Evolutionary conservation across 2,797 vertebrate species (phyloP).

Genomic region (Coracias cyanogaster): DNA sequence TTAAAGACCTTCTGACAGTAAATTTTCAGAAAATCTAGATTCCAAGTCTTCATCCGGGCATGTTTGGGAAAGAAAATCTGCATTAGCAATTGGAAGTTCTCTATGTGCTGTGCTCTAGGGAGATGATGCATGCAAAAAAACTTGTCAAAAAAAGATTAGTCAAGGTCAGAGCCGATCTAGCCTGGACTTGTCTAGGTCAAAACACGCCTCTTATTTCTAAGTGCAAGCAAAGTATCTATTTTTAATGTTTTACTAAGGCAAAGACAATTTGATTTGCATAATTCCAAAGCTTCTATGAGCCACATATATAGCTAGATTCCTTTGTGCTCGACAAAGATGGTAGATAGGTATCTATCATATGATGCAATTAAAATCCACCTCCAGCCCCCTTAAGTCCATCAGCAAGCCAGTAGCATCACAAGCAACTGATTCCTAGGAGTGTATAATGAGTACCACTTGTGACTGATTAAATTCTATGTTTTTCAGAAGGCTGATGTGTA

Average conservation of each 20-base stretch:
- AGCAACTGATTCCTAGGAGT: neutral
- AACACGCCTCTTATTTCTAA: neutral
- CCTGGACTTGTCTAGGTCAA: conserved; percentile 49
- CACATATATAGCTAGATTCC: neutral
- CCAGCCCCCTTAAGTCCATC: neutral
- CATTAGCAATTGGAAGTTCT: neutral
- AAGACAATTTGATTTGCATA: neutral
- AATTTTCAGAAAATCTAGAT: neutral
- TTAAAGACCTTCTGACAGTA: neutral
- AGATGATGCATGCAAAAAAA: neutral
- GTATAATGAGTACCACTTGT: neutral
- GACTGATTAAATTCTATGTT: neutral
- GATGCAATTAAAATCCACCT: neutral
- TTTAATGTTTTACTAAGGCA: neutral
- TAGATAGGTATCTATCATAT: neutral
- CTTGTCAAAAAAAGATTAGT: conserved; percentile 29
- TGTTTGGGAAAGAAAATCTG: neutral
- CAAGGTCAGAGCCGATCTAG: conserved; percentile 32
- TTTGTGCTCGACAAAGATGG: neutral
- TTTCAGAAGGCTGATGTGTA: neutral
- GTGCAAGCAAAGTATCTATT: neutral
- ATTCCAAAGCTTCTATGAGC: neutral
- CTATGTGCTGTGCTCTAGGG: neutral
- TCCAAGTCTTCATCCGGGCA: neutral
- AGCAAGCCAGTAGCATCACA: neutral